These are phyloP conservation scores for Mercenaria mercenaria DNA, from an alignment of 1,140 invertebrate species.

Conservation along the genomic window DNA sequence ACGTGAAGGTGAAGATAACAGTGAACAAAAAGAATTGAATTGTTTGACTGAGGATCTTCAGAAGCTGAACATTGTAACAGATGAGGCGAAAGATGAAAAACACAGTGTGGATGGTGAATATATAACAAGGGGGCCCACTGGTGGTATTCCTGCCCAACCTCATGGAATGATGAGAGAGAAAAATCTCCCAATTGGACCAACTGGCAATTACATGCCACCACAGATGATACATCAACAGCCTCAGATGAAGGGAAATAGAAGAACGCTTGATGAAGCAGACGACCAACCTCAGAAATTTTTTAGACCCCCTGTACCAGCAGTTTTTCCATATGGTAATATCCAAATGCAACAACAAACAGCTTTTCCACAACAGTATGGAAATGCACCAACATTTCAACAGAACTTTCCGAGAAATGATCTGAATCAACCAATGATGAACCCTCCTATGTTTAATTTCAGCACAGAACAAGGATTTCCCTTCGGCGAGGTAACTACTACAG, in stretches of 20 bases:
- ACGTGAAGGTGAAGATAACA: not conserved
- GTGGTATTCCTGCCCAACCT: not conserved
- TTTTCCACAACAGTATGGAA: not conserved
- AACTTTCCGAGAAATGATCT: not conserved
- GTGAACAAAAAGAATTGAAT: not conserved
- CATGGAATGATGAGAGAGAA: not conserved
- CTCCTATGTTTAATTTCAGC: not conserved
- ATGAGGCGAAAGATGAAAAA: not conserved
- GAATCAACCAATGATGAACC: not conserved
- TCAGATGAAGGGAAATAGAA: not conserved
- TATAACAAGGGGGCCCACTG: conserved; percentile 11
- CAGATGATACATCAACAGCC: not conserved
- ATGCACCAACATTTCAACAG: not conserved
- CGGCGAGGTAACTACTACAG: not conserved
- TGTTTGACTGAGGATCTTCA: not conserved
- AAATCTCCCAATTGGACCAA: conserved; percentile 33
- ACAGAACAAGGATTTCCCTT: not conserved
- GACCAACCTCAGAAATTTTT: conserved; percentile 31
- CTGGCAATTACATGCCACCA: conserved; percentile 29
- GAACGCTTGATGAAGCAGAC: conserved; percentile 24
- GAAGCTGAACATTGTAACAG: conserved; percentile 14
- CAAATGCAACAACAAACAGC: not conserved
- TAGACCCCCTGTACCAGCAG: not conserved
- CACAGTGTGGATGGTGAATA: not conserved
- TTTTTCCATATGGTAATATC: not conserved